Evolutionary conservation across 1,140 invertebrate species (phyloP).

Genomic region (Pseudomyrmex cubaensis): DNA sequence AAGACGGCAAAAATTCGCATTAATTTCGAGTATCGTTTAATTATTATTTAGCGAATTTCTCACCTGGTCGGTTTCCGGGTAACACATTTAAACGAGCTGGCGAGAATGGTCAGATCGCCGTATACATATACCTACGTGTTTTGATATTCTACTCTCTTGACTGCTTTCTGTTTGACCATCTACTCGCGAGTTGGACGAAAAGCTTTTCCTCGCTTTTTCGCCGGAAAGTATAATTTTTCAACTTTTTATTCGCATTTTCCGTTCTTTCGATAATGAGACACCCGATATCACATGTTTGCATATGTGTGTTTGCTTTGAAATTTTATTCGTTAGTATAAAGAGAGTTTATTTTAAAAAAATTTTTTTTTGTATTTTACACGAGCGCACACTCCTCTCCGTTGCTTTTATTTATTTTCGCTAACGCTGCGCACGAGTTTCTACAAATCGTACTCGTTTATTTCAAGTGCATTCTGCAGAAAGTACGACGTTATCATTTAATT

Average conservation of each 20-base stretch:
- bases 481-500: neutral
- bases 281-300: conserved; percentile 37
- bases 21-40: conserved; percentile 26
- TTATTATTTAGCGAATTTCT: conserved; percentile 13
- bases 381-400: neutral
- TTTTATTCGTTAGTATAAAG: neutral
- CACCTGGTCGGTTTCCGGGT: neutral
- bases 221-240: conserved; percentile 22
- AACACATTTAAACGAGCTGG: neutral
- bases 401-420: neutral
- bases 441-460: neutral
- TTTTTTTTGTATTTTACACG: neutral
- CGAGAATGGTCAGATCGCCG: neutral
- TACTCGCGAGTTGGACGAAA: neutral
- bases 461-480: neutral
- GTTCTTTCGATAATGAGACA: conserved; percentile 48
- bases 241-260: conserved; percentile 9
- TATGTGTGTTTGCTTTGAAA: conserved; percentile 18
- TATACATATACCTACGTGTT: neutral
- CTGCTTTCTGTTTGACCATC: conserved; percentile 3
- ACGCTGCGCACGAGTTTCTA: neutral
- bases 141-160: neutral
- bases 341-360: neutral
- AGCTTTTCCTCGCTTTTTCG: conserved; percentile 14
- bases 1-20: conserved; percentile 15